Evolutionary conservation across 2,797 vertebrate species (phyloP).

Genomic region (Pelobates cultripes): DNA sequence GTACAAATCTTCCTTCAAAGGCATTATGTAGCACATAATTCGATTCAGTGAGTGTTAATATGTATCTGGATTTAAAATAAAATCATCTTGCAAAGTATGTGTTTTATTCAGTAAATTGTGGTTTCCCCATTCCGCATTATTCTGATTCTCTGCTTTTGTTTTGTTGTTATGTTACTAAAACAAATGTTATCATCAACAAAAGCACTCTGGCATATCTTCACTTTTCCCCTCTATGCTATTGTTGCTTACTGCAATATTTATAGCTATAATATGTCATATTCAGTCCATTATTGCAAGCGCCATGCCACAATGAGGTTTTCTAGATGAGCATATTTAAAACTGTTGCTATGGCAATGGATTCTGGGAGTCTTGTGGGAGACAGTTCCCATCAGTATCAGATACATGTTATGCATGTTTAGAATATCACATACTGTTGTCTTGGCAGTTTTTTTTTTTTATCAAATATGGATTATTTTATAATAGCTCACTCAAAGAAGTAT

Average conservation of each 20-base stretch:
- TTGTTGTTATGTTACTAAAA: conserved; percentile 20
- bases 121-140: conserved; percentile 18
- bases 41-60: background rate
- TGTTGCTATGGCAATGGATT: conserved; percentile 44
- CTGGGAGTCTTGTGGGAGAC: conserved; percentile 34
- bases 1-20: too few relatives aligned
- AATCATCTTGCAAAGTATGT: background rate
- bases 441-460: conserved; percentile 15
- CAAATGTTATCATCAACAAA: conserved; percentile 4
- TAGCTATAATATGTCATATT: conserved; percentile 47
- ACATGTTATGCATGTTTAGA: conserved; percentile 41
- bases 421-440: conserved; percentile 1
- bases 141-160: background rate
- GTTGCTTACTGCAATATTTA: conserved; percentile 38
- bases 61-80: background rate
- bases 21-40: too few relatives aligned
- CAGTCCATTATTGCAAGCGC: conserved; percentile 26
- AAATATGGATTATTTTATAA: background rate
- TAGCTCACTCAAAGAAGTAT: background rate
- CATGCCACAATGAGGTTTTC: conserved; percentile 30
- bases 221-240: conserved; percentile 18
- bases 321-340: conserved; percentile 40
- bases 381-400: conserved; percentile 43
- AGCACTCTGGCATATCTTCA: conserved; percentile 9
- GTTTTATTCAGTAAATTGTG: conserved; percentile 13